Percentiles rank a stretch among this genome's conserved stretches.
phyloP scores from a whole-genome alignment of 2,797 vertebrate genomes.

The Neosilurus mollespiculum region DNA sequence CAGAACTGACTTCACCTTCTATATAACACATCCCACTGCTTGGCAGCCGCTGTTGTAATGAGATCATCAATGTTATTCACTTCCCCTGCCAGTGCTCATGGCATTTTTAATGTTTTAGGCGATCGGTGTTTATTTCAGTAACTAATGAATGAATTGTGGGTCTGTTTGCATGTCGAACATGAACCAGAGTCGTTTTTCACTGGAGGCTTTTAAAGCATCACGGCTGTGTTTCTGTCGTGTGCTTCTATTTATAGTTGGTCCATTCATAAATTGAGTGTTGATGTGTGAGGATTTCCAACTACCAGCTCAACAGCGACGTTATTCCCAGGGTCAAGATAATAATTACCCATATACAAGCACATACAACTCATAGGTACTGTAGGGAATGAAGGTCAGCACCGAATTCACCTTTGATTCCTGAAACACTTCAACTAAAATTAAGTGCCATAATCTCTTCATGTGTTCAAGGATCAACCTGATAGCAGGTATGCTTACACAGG shows the following conservation, averaged over 20 bases:
- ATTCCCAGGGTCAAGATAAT: background rate
- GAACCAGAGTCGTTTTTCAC: background rate
- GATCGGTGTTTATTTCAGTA: background rate
- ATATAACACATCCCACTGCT: too few relatives aligned
- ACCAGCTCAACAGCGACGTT: background rate
- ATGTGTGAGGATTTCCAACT: conserved; percentile 9
- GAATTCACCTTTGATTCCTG: background rate
- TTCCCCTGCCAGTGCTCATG: too few relatives aligned
- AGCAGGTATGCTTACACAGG: background rate
- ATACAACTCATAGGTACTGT: background rate
- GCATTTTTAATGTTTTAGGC: too few relatives aligned
- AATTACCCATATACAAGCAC: background rate
- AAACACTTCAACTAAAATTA: background rate
- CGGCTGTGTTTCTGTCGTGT: background rate
- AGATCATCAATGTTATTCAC: too few relatives aligned
- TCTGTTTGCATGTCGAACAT: conserved; percentile 1
- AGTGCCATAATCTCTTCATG: background rate
- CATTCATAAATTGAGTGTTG: conserved; percentile 21
- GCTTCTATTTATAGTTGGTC: conserved; percentile 2
- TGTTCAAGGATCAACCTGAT: background rate
- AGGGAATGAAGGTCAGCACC: background rate
- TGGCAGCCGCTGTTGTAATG: too few relatives aligned
- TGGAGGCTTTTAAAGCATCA: conserved; percentile 13
- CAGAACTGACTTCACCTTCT: too few relatives aligned
- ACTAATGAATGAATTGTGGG: background rate